These are phyloP conservation scores for Corvus cornix DNA, from an alignment of 2,113 vertebrate species.

Conservation along the genomic window DNA sequence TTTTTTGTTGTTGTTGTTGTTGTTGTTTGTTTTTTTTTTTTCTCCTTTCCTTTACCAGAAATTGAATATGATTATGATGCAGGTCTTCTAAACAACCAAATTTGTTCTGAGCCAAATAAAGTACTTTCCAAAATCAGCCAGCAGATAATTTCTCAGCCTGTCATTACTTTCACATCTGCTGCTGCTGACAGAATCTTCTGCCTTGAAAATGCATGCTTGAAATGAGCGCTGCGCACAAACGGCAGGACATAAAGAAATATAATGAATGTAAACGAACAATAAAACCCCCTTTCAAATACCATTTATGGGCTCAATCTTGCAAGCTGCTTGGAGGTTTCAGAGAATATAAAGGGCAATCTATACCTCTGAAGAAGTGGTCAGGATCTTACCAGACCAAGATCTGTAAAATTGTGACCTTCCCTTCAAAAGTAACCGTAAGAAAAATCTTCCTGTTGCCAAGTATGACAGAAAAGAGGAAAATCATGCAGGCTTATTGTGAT, in stretches of 20 bases:
- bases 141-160: conserved; percentile 3
- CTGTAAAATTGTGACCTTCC: neutral
- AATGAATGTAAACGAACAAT: neutral
- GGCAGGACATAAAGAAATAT: neutral
- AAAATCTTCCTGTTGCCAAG: neutral
- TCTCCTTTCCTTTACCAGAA: neutral
- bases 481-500: neutral
- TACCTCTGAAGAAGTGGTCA: neutral
- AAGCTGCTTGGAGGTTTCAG: neutral
- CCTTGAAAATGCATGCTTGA: neutral
- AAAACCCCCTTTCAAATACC: neutral
- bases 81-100: conserved; percentile 17
- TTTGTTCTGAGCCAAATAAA: conserved; percentile 18
- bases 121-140: conserved; percentile 33
- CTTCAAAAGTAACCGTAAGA: neutral
- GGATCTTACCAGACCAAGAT: neutral
- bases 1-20: too few species aligned
- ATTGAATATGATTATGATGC: neutral
- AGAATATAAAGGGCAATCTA: neutral
- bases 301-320: neutral
- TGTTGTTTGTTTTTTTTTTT: too few species aligned
- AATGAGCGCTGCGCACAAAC: neutral
- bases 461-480: neutral
- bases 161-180: conserved; percentile 36
- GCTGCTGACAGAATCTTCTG: neutral